These are phyloP conservation scores for Trachurus trachurus DNA, from an alignment of 2,797 vertebrate genomes.

Conservation along the genomic window DNA sequence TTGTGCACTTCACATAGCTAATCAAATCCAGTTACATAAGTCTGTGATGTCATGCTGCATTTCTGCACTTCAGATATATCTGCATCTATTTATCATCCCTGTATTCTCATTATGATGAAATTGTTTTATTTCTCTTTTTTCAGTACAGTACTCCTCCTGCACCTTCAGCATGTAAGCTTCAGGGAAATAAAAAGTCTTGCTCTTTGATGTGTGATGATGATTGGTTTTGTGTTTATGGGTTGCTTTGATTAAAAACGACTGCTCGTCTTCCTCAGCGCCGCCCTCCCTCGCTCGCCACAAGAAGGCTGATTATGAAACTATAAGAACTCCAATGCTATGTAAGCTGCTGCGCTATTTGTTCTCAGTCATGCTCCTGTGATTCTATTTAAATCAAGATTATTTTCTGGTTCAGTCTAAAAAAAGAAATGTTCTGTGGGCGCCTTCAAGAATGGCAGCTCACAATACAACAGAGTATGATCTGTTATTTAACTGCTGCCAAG, in stretches of 20 bases:
- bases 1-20: neutral
- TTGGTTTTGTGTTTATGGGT: slow-evolving; percentile 31
- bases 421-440: slow-evolving; percentile 50
- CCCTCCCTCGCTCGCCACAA: slow-evolving; percentile 13
- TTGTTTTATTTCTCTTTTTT: slow-evolving; percentile 18
- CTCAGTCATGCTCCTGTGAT: slow-evolving; percentile 41
- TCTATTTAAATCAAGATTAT: slow-evolving; percentile 76
- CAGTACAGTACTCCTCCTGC: slow-evolving; percentile 3
- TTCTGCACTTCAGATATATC: slow-evolving; percentile 6
- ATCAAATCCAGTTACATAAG: slow-evolving; percentile 36
- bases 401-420: slow-evolving; percentile 68
- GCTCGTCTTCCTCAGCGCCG: slow-evolving; percentile 25
- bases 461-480: slow-evolving; percentile 26
- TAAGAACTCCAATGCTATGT: slow-evolving; percentile 52
- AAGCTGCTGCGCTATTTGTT: slow-evolving; percentile 61
- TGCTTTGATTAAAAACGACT: slow-evolving; percentile 44
- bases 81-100: slow-evolving; percentile 10
- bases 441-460: slow-evolving; percentile 59
- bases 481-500: slow-evolving; percentile 44
- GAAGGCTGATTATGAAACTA: slow-evolving; percentile 57
- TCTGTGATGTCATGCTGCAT: slow-evolving; percentile 7
- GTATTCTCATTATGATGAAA: slow-evolving; percentile 13
- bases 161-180: slow-evolving; percentile 11
- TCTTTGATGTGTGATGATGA: slow-evolving; percentile 39
- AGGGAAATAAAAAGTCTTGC: slow-evolving; percentile 25